phyloP scores from a whole-genome alignment of 2,113 vertebrate genomes.

The Tragelaphus strepsiceros region DNA sequence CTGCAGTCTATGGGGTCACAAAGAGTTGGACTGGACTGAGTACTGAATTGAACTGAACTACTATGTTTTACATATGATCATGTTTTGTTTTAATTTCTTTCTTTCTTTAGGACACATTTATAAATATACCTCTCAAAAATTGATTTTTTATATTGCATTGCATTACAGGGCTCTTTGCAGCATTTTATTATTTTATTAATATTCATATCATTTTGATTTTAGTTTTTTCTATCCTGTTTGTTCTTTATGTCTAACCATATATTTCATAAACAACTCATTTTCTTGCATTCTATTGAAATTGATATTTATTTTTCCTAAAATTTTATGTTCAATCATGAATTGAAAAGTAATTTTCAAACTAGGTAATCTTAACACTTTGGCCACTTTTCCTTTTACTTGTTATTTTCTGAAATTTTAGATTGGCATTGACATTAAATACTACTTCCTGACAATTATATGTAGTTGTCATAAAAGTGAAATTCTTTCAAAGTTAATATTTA shows the following conservation, averaged over 20 bases:
- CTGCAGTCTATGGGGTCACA: background rate
- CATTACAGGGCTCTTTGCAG: background rate
- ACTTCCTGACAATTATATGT: background rate
- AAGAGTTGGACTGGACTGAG: background rate
- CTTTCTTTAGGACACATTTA: background rate
- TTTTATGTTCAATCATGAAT: background rate
- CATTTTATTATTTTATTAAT: background rate
- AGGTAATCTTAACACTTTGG: background rate
- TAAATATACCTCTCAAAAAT: background rate
- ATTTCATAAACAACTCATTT: background rate
- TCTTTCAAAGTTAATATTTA: background rate
- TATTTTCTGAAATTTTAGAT: background rate
- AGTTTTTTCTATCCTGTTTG: background rate
- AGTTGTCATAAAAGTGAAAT: background rate
- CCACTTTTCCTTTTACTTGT: background rate
- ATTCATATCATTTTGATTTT: background rate
- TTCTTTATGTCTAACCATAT: background rate
- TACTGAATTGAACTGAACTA: background rate
- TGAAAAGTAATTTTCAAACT: background rate
- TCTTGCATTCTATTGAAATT: background rate
- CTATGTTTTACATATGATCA: background rate
- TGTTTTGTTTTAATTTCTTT: background rate
- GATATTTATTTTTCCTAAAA: background rate
- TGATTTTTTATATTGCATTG: background rate
- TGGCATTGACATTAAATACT: background rate